Base-by-base conservation (phyloP, 2,888 invertebrate species). In the Esperia sulphurella region DNA sequence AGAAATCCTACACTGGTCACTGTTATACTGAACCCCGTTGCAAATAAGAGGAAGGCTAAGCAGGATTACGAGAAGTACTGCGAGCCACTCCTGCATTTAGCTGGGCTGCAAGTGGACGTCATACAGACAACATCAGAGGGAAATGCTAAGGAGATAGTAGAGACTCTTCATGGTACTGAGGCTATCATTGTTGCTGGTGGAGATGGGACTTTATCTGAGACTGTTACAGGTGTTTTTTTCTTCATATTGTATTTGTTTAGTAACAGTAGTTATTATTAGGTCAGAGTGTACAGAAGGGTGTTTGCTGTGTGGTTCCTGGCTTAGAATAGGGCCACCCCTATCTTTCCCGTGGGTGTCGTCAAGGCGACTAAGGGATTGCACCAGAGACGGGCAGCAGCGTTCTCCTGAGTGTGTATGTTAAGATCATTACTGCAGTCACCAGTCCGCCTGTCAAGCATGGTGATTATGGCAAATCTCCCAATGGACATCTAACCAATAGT, bases 141-240 rank as follows among this genome's bases (percentile, higher is more conserved):
- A 0, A 96, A 97, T 81, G 97, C 97, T 0, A 94, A 96, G 68
- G 92, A 93, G 52, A 90, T 96, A 56, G 93, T 97, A 52, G 94
- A 95, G 63, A 92, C 93, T 50, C 86, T 98, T 58, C 91, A 92
- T 37, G 92, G 93, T 7, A 95, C 95, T 0, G 96, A 97, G 85
- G 95, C 95, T 35, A 93, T 98, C 49, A 91, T 98, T 45, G 93
- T 98, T 0, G 98, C 97, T 44, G 98, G 98, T 3, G 98, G 98
- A 2, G 97, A 98, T 91, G 98, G 98, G 0, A 97, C 98, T 0
- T 75, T 98, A 0, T 94, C 96, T 0, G 98, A 98, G 89, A 96
- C 96, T 51, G 87, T 95, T 31, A 95, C 95, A 47, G 92, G 90
- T 89, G 65, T 43, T 41, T 40, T 43, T n/a, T 8, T 41, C 45